phyloP scores from a whole-genome alignment of 1,140 invertebrate species.

The Bombus terrestris region DNA sequence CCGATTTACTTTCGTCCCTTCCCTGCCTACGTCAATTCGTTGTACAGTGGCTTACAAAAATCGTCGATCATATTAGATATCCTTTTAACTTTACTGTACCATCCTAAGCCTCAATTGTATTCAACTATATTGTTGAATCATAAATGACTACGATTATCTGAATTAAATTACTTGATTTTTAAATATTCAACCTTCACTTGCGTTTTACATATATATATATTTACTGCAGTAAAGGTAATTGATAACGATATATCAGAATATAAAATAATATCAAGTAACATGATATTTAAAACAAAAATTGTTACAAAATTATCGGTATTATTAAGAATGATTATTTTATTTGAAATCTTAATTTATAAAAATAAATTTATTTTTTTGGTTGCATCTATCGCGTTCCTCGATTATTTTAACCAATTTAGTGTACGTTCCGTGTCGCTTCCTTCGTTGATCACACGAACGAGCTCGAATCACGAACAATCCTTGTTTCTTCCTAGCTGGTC shows the following conservation, averaged over 20 bases:
- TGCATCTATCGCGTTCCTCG: background rate
- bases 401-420: background rate
- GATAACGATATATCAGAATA: too few relatives aligned
- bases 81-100: background rate
- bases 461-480: background rate
- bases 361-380: background rate
- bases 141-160: background rate
- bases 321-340: background rate
- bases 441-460: background rate
- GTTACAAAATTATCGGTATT: too few relatives aligned
- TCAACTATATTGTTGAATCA: background rate
- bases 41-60: background rate
- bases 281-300: too few relatives aligned
- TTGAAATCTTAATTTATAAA: background rate
- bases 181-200: background rate
- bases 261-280: too few relatives aligned
- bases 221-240: background rate
- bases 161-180: background rate
- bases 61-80: background rate
- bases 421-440: background rate
- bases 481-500: background rate
- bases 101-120: too few relatives aligned
- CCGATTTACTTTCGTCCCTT: background rate
- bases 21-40: background rate
- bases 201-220: background rate